phyloP scores from a whole-genome alignment of 2,797 vertebrate genomes.

The Salmo trutta region DNA sequence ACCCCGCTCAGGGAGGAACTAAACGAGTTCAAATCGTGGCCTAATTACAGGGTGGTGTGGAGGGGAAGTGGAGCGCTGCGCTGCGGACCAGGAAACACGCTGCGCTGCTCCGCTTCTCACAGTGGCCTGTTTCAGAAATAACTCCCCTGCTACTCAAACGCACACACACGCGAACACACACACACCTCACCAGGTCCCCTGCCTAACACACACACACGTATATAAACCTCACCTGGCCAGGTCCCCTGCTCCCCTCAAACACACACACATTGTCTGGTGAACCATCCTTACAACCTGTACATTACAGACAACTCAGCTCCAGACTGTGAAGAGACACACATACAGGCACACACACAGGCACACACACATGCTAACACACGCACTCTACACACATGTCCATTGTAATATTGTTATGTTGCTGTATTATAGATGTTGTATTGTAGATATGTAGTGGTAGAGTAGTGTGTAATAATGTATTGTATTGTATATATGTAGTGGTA shows the following conservation, averaged over 20 bases:
- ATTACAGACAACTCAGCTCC: slow-evolving; percentile 9
- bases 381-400: too few relatives aligned
- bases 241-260: not conserved
- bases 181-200: not conserved
- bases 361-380: too few relatives aligned
- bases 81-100: slow-evolving; percentile 7
- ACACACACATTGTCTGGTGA: slow-evolving; percentile 31
- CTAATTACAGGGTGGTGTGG: slow-evolving; percentile 71
- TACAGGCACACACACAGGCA: not conserved
- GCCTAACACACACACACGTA: slow-evolving; percentile 20
- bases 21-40: slow-evolving; percentile 79
- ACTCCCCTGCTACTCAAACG: slow-evolving; percentile 48
- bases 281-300: slow-evolving; percentile 39
- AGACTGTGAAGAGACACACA: not conserved
- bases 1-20: slow-evolving; percentile 69
- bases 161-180: not conserved
- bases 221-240: slow-evolving; percentile 11
- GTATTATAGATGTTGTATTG: too few relatives aligned
- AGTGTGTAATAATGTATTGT: too few relatives aligned
- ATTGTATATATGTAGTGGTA: too few relatives aligned
- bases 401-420: too few relatives aligned
- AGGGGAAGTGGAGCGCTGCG: slow-evolving; percentile 73
- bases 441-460: too few relatives aligned
- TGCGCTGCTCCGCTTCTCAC: slow-evolving; percentile 54
- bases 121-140: slow-evolving; percentile 66